Evolutionary conservation across 2,113 vertebrate species (phyloP), one percentile per base, ranked within the genome.

Genomic region (Dascyllus trimaculatus): DNA sequence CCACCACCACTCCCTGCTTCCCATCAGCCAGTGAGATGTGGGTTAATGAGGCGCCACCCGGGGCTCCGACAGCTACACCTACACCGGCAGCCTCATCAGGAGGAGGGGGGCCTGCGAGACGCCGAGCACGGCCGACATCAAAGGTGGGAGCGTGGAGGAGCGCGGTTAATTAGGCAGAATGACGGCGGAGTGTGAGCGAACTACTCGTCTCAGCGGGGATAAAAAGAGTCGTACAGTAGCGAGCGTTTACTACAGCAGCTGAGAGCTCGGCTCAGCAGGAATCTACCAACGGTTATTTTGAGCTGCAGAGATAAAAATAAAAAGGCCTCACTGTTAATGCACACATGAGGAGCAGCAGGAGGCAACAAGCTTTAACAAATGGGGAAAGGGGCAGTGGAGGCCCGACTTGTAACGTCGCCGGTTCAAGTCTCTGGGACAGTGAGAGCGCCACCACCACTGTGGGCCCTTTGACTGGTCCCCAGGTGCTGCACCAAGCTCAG

Each of bases 1-100:
- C 10, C n/a, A n/a, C n/a, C 14, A 5, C 61, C 14, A 5, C 61
- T 53, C 46, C 1, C 1, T 1, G 19, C 58, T 71, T 81, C 82
- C 80, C 74, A 88, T 81, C 73, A 86, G 81, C 65, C 29, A 26
- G 63, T 17, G 61, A 90, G 83, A 93, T 88, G 78, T 90, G 68
- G 89, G 89, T 92, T 93, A 92, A 93, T 90, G 88, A 93, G 84
- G 82, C 86, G 71, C 77, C 83, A 80, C 85, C 76, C 74, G 9
- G 71, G 77, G 84, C 65, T 73, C 79, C 29, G 64, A 70, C 77
- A 85, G 73, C 86, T 72, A 64, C 80, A 89, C 85, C 85, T 82
- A 32, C 63, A 69, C 69, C 24, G n/a, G n/a, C n/a, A 65, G 74
- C 5, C 69, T 76, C 69, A 75, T 83, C 67, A 70, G 52, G 59